Evolutionary conservation across 2,797 vertebrate genomes (phyloP).

Genomic region (Streptopelia turtur): DNA sequence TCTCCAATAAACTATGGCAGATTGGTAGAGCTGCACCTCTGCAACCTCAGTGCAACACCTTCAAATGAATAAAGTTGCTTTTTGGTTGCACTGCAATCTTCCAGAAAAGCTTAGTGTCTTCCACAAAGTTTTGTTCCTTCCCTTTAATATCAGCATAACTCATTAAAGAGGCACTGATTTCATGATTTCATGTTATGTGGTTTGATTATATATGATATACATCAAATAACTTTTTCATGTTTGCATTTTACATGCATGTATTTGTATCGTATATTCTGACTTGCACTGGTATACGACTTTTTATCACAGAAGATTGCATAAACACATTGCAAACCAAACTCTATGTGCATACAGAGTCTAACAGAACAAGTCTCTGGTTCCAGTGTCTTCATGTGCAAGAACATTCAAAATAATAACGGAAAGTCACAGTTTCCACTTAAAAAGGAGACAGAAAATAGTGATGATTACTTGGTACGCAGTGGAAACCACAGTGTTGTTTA

Average conservation of each 20-base stretch:
- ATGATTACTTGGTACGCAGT: neutral
- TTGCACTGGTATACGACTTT: neutral
- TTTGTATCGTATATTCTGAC: neutral
- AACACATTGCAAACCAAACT: neutral
- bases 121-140: neutral
- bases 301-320: neutral
- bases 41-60: neutral
- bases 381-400: neutral
- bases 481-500: neutral
- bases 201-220: neutral
- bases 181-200: neutral
- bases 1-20: neutral
- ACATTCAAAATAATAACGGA: neutral
- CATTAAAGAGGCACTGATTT: neutral
- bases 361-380: neutral
- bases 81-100: neutral
- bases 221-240: neutral
- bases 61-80: neutral
- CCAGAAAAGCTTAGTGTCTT: neutral
- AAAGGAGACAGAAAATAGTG: neutral
- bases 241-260: neutral
- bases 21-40: rapidly evolving
- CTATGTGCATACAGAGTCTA: neutral
- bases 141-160: neutral
- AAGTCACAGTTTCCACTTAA: neutral